Conservation (phyloP, 2,888 invertebrate species). For the Epinotia bilunana region DNA sequence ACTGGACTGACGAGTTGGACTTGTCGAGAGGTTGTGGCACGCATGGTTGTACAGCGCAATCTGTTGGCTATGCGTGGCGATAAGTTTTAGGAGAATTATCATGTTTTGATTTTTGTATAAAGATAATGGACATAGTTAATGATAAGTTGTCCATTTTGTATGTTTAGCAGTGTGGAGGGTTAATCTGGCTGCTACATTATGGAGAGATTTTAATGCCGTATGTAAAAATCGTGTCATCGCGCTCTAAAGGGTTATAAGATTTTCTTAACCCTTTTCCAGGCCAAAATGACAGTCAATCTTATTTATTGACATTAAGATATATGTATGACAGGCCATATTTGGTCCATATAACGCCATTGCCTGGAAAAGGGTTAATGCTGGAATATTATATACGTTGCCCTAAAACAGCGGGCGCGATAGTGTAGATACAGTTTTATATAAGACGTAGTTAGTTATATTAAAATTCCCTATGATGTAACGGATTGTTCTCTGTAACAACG, state of each 20-base stretch:
- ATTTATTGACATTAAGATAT: no score
- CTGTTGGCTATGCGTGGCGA: background rate
- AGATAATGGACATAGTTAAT: conserved; percentile 19
- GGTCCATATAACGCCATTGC: no score
- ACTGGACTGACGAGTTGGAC: no score
- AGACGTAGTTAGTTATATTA: conserved; percentile 80
- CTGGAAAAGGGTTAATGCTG: background rate
- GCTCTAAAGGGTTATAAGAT: no score
- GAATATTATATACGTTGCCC: conserved; percentile 1
- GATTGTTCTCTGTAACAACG: conserved; percentile 64
- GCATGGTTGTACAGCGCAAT: no score
- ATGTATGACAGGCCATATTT: no score
- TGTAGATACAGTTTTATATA: conserved; percentile 82
- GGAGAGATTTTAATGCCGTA: no score
- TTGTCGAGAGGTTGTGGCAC: no score
- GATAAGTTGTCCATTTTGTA: conserved; percentile 22
- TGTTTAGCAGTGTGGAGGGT: background rate
- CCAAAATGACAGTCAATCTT: no score
- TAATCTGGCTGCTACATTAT: no score
- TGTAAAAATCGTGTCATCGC: no score
- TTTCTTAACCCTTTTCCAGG: no score
- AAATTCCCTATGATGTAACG: conserved; percentile 71
- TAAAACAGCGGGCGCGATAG: conserved; percentile 47
- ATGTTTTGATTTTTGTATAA: conserved; percentile 26
- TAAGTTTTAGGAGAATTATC: conserved; percentile 21